Percentiles rank a stretch among this genome's conserved stretches.
Conservation (phyloP, 2,113 vertebrate species). For the Calidris pugnax region DNA sequence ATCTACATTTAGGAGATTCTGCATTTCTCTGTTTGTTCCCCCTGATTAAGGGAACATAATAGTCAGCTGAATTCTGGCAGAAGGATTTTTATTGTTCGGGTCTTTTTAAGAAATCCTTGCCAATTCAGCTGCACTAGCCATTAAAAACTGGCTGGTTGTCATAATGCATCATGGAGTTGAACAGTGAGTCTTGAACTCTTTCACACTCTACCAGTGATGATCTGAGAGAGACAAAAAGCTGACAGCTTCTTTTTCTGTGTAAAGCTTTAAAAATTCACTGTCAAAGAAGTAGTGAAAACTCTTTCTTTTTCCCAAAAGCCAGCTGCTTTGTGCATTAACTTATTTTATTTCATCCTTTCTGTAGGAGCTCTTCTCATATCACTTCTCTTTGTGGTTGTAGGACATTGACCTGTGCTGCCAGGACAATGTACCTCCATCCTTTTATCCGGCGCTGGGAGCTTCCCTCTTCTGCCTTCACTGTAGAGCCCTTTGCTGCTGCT, state of each 20-base stretch:
- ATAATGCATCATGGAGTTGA: background rate
- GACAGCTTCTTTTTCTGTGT: background rate
- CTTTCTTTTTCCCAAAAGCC: background rate
- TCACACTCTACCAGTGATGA: background rate
- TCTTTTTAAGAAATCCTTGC: background rate
- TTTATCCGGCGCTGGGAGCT: background rate
- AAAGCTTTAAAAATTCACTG: background rate
- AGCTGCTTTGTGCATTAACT: background rate
- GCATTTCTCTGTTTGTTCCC: background rate
- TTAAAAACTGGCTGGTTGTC: background rate
- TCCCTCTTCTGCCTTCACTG: background rate
- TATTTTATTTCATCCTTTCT: background rate
- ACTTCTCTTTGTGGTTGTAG: background rate
- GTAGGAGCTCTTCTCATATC: background rate
- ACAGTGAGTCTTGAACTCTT: background rate
- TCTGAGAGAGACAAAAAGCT: background rate
- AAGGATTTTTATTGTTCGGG: background rate
- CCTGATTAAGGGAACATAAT: background rate
- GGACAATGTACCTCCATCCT: rapidly evolving
- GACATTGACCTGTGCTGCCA: background rate
- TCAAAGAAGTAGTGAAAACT: background rate
- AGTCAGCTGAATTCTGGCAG: background rate
- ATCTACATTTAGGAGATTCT: background rate
- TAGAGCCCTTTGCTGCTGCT: background rate
- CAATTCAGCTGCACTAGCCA: background rate